phyloP scores from a whole-genome alignment of 2,888 invertebrate species.

The Heliconius sara region DNA sequence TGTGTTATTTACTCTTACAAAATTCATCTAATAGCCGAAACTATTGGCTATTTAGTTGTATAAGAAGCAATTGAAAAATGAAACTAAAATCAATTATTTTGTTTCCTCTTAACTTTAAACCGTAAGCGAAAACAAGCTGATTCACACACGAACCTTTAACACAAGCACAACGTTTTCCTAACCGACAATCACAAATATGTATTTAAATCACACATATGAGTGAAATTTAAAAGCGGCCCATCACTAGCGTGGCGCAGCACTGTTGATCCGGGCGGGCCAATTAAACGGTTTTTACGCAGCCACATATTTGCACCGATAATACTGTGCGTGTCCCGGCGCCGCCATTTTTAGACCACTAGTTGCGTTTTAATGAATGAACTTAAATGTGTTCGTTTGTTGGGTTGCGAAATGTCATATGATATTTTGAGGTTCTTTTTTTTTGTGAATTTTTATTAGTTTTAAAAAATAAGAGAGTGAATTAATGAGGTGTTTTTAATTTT shows the following conservation, averaged over 20 bases:
- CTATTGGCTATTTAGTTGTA: no score
- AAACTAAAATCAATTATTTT: no score
- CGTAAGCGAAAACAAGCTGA: no score
- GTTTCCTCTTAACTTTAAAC: no score
- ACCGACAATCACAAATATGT: neutral
- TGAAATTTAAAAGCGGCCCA: conserved; percentile 49
- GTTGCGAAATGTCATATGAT: neutral
- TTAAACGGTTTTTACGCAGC: conserved; percentile 80
- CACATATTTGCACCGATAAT: conserved; percentile 73
- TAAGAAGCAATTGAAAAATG: no score
- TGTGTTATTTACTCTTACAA: neutral
- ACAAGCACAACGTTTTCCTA: neutral
- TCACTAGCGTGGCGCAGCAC: conserved; percentile 65
- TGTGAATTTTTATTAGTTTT: no score
- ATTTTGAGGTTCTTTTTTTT: no score
- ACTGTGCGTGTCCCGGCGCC: conserved; percentile 50
- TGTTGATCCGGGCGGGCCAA: conserved; percentile 75
- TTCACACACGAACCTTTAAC: no score
- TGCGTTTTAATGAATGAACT: conserved; percentile 41
- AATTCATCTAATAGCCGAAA: no score
- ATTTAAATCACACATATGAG: neutral
- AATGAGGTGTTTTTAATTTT: no score
- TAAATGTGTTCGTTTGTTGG: neutral
- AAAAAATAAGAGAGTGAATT: no score
- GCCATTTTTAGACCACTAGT: conserved; percentile 51